A percentile compares a stretch with the other conserved stretches of the same genome.
Evolutionary conservation across 2,888 invertebrate genomes (phyloP).

Genomic region (Sympetrum striolatum): DNA sequence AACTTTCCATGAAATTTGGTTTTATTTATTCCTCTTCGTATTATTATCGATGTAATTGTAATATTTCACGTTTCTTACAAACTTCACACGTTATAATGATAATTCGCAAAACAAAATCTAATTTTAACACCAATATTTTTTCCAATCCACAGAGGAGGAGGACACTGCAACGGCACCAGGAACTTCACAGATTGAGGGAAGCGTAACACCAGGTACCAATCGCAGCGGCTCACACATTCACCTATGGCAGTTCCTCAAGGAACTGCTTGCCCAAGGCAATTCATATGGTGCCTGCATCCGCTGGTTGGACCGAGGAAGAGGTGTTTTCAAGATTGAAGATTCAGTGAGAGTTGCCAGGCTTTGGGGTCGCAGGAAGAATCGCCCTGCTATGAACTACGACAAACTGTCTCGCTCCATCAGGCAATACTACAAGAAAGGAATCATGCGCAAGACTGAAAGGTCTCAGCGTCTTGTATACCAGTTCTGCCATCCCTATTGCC

Average conservation of each 20-base stretch:
- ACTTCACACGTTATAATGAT: no score
- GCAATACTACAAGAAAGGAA: conserved; percentile 99
- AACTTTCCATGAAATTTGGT: no score
- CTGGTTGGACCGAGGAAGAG: conserved; percentile 93
- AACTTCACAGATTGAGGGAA: conserved; percentile 50
- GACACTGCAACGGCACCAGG: conserved; percentile 59
- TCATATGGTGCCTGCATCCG: conserved; percentile 93
- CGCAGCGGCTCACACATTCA: conserved; percentile 84
- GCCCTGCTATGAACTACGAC: conserved; percentile 99
- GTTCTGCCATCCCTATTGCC: conserved; percentile 94
- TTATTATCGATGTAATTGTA: no score
- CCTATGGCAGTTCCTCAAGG: conserved; percentile 98
- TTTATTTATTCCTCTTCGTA: no score
- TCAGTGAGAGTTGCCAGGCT: conserved; percentile 95
- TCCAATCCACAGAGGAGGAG: conserved; percentile 65
- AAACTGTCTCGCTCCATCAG: conserved; percentile 96
- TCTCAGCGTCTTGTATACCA: conserved; percentile 98
- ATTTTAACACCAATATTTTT: neutral
- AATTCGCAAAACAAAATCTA: no score
- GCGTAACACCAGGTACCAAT: conserved; percentile 30
- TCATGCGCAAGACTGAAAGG: conserved; percentile 98
- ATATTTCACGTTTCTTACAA: no score
- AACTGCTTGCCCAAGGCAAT: conserved; percentile 87
- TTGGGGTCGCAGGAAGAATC: conserved; percentile 98
- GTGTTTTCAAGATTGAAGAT: conserved; percentile 99